A percentile compares a stretch with the other conserved stretches of the same genome.
phyloP scores from a whole-genome alignment of 2,797 vertebrate species.

The Mormyrops boulengeri region DNA sequence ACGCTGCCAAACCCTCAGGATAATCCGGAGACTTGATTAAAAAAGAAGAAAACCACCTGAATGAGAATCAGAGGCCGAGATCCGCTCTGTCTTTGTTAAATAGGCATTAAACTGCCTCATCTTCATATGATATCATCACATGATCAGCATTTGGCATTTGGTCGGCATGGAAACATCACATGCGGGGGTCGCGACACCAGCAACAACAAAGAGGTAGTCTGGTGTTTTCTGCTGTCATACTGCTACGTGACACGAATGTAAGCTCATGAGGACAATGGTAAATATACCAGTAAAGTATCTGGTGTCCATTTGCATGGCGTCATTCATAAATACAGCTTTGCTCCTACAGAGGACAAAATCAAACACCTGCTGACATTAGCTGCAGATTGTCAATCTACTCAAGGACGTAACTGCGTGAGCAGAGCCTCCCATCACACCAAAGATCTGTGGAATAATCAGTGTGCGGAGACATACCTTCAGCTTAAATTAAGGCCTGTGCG shows the following conservation, averaged over 20 bases:
- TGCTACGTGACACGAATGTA: neutral
- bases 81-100: slow-evolving; percentile 55
- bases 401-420: neutral
- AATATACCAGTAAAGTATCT: neutral
- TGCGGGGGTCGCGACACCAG: neutral
- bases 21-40: slow-evolving; percentile 72
- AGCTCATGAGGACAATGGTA: neutral
- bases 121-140: neutral
- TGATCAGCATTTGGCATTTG: neutral
- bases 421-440: neutral
- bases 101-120: slow-evolving; percentile 54
- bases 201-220: neutral
- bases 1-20: slow-evolving; percentile 17
- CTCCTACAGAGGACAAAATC: neutral
- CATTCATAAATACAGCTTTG: neutral
- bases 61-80: slow-evolving; percentile 38
- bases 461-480: neutral
- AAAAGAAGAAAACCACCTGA: slow-evolving; percentile 58
- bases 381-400: neutral
- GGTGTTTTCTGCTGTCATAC: neutral
- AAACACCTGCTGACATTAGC: neutral
- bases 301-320: neutral
- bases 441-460: neutral
- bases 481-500: neutral
- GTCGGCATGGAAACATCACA: neutral